Evolutionary conservation across 2,888 invertebrate genomes (phyloP), one percentile per base, ranked within the genome.

Genomic region (Drosophila merina): DNA sequence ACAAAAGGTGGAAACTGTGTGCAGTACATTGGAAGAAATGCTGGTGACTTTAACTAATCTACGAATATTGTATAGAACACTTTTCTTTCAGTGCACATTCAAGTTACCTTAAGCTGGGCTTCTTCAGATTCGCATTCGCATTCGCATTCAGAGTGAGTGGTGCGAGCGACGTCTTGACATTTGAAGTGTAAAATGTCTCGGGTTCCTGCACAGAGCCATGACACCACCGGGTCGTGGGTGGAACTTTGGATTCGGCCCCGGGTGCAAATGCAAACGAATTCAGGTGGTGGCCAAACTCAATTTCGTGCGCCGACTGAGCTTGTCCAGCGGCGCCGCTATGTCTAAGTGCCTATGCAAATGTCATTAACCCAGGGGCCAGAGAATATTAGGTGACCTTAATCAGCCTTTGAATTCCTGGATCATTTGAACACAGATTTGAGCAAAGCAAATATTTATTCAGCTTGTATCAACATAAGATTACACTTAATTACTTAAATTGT

Each of bases 201-300:
- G 30, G 45, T 33, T 31, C 42, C 66, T 48, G 56, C 45, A 30
- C 57, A 38, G 38, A 58, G 66, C 57, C 57, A 5, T 20, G 25
- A 25, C 14, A 44, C 49, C 48, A 48, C 57, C 59, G 40, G 12
- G 10, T n/a, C 44, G 51, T 52, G 51, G 44, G 20, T 10, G 44
- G 44, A n/a, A n/a, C 12, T 33, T 20, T 26, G 7, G 1, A 25
- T 10, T 31, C 26, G 12, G 62, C 33, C 44, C 33, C 36, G 38
- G 73, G 64, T 42, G 73, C 26, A 42, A 50, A 55, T 47, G 48
- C 64, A 72, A 54, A 44, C 55, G 55, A 30, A 63, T 60, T 36
- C 81, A 77, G 63, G 87, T 70, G 63, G 87, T 70, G 72, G 87
- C 74, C 14, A 74, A 87, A 85, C 69, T 87, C 54, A 69, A 87